phyloP scores from a whole-genome alignment of 2,888 invertebrate species.

The Lasioglossum morio region DNA sequence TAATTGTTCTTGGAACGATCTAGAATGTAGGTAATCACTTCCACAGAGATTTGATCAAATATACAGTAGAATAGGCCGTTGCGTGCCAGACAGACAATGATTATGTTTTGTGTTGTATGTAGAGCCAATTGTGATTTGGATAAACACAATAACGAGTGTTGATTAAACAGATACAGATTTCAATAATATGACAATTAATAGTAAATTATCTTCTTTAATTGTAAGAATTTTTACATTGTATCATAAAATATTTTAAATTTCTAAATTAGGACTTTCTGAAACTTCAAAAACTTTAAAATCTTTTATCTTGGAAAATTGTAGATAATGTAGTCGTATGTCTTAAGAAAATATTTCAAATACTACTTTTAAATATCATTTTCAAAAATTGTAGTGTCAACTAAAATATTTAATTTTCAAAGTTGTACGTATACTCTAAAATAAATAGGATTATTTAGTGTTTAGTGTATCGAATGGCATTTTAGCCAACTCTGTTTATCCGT shows the following conservation, averaged over 20 bases:
- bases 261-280: neutral
- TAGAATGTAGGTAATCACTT: neutral
- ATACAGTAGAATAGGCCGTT: neutral
- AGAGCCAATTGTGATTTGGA: neutral
- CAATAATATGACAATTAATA: neutral
- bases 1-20: neutral
- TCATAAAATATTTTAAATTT: neutral
- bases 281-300: neutral
- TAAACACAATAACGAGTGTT: neutral
- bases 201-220: neutral
- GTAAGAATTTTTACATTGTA: neutral
- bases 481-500: neutral
- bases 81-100: neutral
- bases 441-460: neutral
- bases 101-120: neutral
- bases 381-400: neutral
- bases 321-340: no score
- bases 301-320: neutral
- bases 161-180: neutral
- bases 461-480: neutral
- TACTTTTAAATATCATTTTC: neutral
- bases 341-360: no score
- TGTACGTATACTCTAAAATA: neutral
- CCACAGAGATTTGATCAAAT: neutral
- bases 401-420: neutral